Evolutionary conservation across 2,797 vertebrate genomes (phyloP), one percentile per base, ranked within the genome.

Genomic region (Galago senegalensis): DNA sequence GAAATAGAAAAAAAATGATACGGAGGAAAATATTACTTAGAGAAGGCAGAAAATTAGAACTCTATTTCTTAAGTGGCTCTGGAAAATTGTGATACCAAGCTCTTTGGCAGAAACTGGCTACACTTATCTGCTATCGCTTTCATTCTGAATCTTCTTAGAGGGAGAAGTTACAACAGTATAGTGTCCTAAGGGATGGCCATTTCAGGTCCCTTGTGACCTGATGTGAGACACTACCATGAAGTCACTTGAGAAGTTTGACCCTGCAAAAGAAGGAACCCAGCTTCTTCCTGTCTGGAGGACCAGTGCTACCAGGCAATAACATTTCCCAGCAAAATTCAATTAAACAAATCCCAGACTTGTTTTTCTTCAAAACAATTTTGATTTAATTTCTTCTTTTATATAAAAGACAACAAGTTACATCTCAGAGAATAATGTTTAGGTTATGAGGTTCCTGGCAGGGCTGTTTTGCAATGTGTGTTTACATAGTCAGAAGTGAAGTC

Each of bases 391-490:
- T 95, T 93, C 87, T 92, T 83, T 72, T 84, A 56, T 58, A 97
- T 70, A 97, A 95, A 95, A 95, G 40, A 93, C 89, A 97, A 94
- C 73, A 97, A 95, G 93, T 94, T 63, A 91, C 61, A 93, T 97
- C 90, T 97, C 90, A 91, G 83, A 97, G 96, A 92, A 96, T 9
- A 90, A 1, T 37, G 81, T 29, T 3, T 96, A 2, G 46, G 40
- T 95, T 89, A 73, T 37, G 56, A 72, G 21, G 76, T 80, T 98
- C 72, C 91, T 27, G 16, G 72, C 79, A 85, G 75, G 87, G 53
- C 56, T 91, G 46, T 63, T 86, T 80, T 96, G 96, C 93, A 96
- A 97, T 17, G 79, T 1, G 0, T 97, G 90, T 92, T 97, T 97
- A 93, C 77, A 93, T 9, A 96, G 67, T 31, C 40, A 37, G 87